Base-by-base conservation (phyloP, 2,797 vertebrate species). In the Cossypha heuglini region DNA sequence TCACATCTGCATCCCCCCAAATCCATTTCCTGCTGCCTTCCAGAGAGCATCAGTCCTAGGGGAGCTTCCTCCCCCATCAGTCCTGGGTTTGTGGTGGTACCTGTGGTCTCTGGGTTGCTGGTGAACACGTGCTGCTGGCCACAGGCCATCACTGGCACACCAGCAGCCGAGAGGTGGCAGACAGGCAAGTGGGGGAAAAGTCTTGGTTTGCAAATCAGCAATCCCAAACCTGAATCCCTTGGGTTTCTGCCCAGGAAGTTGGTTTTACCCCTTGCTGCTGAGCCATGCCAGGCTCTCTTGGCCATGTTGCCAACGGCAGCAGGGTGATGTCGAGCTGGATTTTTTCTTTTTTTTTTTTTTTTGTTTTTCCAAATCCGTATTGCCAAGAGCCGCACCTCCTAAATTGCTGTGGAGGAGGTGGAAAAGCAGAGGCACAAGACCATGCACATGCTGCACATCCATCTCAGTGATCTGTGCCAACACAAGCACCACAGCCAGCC, bases 361-460 rank as follows among this genome's bases (percentile, higher is more conserved):
- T 46, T 67, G n/a, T 55, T 55, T 24, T 48, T 15, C 57, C 59
- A 73, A 79, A 77, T 86, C 57, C 2, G 0, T 69, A 21, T 38
- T 94, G 88, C 91, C 90, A 93, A 84, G 84, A 91, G 88, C 88
- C 59, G 0, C 91, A 40, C 89, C 93, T 88, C 72, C 61, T 90
- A 92, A 96, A 96, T 92, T 90, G 89, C 88, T 94, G 92, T 15
- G 75, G 94, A 93, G 95, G 95, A 96, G 95, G 94, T 73, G 48
- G 86, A 78, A 62, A 88, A 72, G 93, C 45, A 69, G 64, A 91
- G 87, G 83, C 96, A 85, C 95, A 96, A 94, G 90, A 96, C 90
- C 82, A 33, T 86, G 83, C 92, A 68, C 84, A 95, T 94, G 93
- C 88, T 77, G 73, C 3, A 3, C 89, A 80, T 86, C 94, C 83